Base-by-base conservation (phyloP, 2,113 vertebrate species). In the Cryptotis parvus region DNA sequence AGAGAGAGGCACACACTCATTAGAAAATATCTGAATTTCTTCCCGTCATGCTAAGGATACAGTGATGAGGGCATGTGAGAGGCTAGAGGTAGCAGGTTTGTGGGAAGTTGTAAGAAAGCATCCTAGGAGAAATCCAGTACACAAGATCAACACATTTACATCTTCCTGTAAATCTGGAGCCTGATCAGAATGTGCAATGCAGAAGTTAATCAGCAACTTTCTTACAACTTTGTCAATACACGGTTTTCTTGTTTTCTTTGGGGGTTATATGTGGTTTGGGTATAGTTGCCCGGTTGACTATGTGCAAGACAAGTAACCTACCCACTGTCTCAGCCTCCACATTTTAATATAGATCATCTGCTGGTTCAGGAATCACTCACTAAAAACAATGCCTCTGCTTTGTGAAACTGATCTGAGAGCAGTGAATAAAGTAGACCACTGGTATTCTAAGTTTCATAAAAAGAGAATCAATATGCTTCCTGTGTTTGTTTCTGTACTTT, bases 161-260 rank as follows among this genome's bases (percentile, higher is more conserved):
- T 65, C 98, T 29, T 97, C 96, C 92, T 99, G 98, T 82, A 90
- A 96, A 52, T 97, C 97, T 0, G 98, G 98, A 0, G 98, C 98
- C 97, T 98, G 63, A 97, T 98, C 37, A 98, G 98, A 7, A 98
- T 98, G 98, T 98, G 98, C 84, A 99, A 98, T 98, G 98, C 91
- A 98, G 96, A 6, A 98, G 98, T 27, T 97, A 82, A 97, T 98
- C 78, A 97, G 98, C 86, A 98, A 99, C 75, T 98, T 91, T 98
- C 98, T 79, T 98, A 98, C 85, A 98, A 98, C 97, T 99, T 99
- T 94, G 76, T 98, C 86, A 98, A 97, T 0, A 87, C 96, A 7
- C 94, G 87, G 4, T 84, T 95, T 58, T 6, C 55, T 22, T 58
- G 55, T 58, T 58, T 58, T 20, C 55, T 58, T 58, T 58, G 55